Percentiles rank a stretch among this genome's conserved stretches.
These are phyloP conservation scores for Gavia stellata DNA, from an alignment of 2,113 vertebrate genomes.

Conservation along the genomic window DNA sequence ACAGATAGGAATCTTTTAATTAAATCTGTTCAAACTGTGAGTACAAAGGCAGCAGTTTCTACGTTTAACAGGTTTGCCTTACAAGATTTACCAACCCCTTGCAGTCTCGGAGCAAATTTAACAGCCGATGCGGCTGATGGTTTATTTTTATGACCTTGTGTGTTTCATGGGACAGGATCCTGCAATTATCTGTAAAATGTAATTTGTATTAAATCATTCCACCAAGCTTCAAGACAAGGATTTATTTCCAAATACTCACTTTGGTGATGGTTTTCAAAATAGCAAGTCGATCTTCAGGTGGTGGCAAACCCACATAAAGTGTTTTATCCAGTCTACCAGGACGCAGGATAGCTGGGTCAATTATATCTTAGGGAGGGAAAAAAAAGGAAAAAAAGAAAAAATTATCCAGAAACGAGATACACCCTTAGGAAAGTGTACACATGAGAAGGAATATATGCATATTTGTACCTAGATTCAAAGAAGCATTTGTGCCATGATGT, in stretches of 20 bases:
- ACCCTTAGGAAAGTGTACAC: background rate
- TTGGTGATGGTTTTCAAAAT: conserved; percentile 93
- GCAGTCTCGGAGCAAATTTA: background rate
- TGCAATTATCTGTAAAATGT: background rate
- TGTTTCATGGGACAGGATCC: background rate
- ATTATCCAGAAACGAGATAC: background rate
- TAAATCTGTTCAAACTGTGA: background rate
- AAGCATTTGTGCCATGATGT: background rate
- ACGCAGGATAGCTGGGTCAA: conserved; percentile 90
- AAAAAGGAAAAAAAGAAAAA: background rate
- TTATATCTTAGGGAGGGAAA: conserved; percentile 78
- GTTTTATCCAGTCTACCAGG: conserved; percentile 94
- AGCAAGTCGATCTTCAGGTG: conserved; percentile 83
- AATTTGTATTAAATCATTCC: background rate
- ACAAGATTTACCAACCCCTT: background rate
- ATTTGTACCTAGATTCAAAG: background rate
- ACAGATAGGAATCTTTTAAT: conserved; percentile 10
- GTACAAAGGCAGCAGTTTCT: background rate
- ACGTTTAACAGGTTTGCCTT: background rate
- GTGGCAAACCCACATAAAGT: conserved; percentile 91
- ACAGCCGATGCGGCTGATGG: background rate
- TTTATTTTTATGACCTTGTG: background rate
- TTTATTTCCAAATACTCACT: conserved; percentile 69
- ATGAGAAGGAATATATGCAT: background rate
- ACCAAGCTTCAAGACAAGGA: background rate